Evolutionary conservation across 2,888 invertebrate genomes (phyloP), one percentile per base, ranked within the genome.

Genomic region (Caprella mutica): DNA sequence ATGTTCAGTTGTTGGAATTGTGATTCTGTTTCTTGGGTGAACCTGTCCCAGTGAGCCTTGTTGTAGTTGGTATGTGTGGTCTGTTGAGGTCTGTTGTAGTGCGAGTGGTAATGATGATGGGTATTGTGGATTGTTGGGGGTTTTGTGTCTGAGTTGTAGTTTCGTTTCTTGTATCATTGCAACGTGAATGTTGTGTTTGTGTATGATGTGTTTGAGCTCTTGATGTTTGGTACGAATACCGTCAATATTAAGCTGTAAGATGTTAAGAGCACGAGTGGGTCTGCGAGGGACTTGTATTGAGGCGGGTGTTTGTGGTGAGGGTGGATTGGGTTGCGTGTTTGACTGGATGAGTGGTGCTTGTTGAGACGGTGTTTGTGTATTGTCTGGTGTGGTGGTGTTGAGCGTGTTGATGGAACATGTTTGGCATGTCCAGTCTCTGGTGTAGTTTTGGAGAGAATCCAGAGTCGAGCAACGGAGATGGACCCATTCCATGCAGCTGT

Each of bases 51-150:
- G 27, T 55, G 26, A n/a, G 38, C 30, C 33, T 5, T 44, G 17
- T 55, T 55, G 23, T 46, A 55, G 19, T 55, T 55, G 14, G 30
- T 46, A 35, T 44, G 35, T 4, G 35, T 55, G 55, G 42, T n/a
- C 42, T 8, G 8, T n/a, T 42, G 42, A 19, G 42, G 17, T 17
- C n/a, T n/a, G 29, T 6, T 54, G 33, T 44, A n/a, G 55, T 46
- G 14, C 39, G n/a, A 5, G 29, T 55, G 24, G 55, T 53, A 43
- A 43, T 53, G 29, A 42, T 53, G 42, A 43, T n/a, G 9, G 33
- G 33, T 9, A 8, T n/a, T n/a, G n/a, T n/a, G n/a, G n/a, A n/a
- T 12, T 42, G 42, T 17, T 42, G 42, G 42, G 42, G 8, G 42
- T 42, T 42, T 42, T 48, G 27, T 48, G 48, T 48, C 5, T 29